Evolutionary conservation across 2,888 invertebrate species (phyloP).

Genomic region (Dilophus febrilis): DNA sequence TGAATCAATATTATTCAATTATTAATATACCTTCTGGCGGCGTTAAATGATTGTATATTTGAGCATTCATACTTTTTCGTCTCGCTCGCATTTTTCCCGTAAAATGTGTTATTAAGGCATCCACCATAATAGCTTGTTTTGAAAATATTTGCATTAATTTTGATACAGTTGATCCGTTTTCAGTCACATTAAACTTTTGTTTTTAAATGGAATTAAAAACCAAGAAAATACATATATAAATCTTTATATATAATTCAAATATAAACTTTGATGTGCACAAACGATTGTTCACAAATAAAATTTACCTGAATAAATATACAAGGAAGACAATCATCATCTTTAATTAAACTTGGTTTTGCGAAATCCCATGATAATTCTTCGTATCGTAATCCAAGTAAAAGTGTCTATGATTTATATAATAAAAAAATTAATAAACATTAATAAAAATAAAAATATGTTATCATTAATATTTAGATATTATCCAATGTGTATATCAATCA

Average conservation of each 20-base stretch:
- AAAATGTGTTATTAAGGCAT: conserved; percentile 66
- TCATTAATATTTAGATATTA: background rate
- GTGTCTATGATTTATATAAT: too few relatives aligned
- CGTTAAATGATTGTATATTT: too few relatives aligned
- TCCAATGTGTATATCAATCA: too few relatives aligned
- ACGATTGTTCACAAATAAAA: background rate
- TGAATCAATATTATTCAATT: conserved; percentile 6
- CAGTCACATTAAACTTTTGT: conserved; percentile 31
- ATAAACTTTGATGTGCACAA: too few relatives aligned
- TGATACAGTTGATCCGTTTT: conserved; percentile 29
- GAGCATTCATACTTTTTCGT: conserved; percentile 33
- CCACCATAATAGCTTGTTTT: conserved; percentile 70
- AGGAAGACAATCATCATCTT: conserved; percentile 74
- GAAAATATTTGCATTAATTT: conserved; percentile 35
- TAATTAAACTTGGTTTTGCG: conserved; percentile 64
- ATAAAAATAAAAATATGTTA: background rate
- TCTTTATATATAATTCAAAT: too few relatives aligned
- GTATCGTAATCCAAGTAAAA: conserved; percentile 67
- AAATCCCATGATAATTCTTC: conserved; percentile 88
- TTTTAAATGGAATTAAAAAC: conserved; percentile 10
- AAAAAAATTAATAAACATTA: conserved; percentile 12
- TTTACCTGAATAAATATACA: conserved; percentile 71
- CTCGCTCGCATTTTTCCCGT: conserved; percentile 56
- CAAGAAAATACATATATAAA: too few relatives aligned
- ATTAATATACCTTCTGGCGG: conserved; percentile 5